Conservation (phyloP, 2,113 vertebrate species). For the Brienomyrus longianalis region DNA sequence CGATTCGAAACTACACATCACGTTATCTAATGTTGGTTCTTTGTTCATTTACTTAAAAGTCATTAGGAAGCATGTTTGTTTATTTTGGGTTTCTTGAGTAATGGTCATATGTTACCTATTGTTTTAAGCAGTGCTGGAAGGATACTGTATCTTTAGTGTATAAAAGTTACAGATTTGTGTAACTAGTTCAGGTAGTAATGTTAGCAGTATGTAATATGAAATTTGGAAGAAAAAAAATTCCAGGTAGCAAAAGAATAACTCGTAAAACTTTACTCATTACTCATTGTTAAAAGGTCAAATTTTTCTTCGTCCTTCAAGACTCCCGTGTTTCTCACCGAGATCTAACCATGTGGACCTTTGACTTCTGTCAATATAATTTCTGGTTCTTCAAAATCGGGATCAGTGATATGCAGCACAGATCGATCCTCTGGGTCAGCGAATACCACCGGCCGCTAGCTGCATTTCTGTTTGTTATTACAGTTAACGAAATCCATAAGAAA, state of each 20-base stretch:
- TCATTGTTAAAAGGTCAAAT: neutral
- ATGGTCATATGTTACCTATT: neutral
- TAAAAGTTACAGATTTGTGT: neutral
- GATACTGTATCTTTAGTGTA: neutral
- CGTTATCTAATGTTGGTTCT: neutral
- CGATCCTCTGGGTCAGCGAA: neutral
- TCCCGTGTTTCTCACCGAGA: neutral
- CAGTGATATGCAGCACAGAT: neutral
- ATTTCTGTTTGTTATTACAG: neutral
- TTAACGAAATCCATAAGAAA: neutral
- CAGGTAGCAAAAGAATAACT: neutral
- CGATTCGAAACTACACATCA: neutral
- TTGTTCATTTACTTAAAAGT: neutral
- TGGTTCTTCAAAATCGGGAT: neutral
- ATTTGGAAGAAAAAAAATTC: neutral
- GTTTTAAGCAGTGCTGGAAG: neutral
- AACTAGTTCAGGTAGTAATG: neutral
- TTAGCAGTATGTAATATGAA: neutral
- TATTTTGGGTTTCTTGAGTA: neutral
- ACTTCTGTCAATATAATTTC: constrained; percentile 4
- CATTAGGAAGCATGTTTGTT: neutral
- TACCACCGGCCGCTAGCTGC: neutral
- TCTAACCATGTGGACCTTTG: constrained; percentile 1
- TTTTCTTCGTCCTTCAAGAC: neutral
- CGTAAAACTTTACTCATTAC: neutral